Evolutionary conservation across 1,140 invertebrate species (phyloP).

Genomic region (Polypedilum pembai): DNA sequence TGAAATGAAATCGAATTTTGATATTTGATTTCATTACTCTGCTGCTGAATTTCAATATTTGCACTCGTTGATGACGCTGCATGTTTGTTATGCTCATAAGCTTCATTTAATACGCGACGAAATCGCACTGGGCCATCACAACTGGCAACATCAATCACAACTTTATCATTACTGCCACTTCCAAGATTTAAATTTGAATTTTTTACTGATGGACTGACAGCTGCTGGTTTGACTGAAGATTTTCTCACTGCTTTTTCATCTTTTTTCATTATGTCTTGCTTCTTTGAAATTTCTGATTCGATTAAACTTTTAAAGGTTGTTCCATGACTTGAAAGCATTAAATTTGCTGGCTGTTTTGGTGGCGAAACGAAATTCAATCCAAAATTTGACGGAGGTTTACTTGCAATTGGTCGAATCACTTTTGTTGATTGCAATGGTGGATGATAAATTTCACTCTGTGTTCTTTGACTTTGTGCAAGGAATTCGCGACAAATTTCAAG

Average conservation of each 20-base stretch:
- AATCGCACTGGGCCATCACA: slow-evolving; percentile 82
- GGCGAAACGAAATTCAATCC: slow-evolving; percentile 30
- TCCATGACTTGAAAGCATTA: not conserved
- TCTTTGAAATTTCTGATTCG: not conserved
- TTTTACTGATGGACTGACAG: slow-evolving; percentile 29
- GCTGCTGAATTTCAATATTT: slow-evolving; percentile 32
- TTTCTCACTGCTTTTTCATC: not conserved
- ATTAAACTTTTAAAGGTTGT: not conserved
- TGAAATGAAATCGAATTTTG: slow-evolving; percentile 43
- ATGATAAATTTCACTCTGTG: slow-evolving; percentile 30
- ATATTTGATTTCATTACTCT: slow-evolving; percentile 34
- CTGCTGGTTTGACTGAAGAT: slow-evolving; percentile 33
- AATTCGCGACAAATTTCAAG: slow-evolving; percentile 56
- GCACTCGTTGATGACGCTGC: slow-evolving; percentile 37
- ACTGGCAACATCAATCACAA: slow-evolving; percentile 72
- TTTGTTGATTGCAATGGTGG: slow-evolving; percentile 31
- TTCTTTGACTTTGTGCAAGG: slow-evolving; percentile 43
- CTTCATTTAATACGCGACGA: slow-evolving; percentile 66
- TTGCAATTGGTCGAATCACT: slow-evolving; percentile 40
- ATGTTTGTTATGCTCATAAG: slow-evolving; percentile 48
- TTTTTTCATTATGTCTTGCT: not conserved
- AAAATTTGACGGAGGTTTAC: slow-evolving; percentile 35
- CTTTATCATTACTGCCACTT: slow-evolving; percentile 40
- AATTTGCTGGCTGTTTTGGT: slow-evolving; percentile 10
- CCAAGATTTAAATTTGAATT: not conserved